Percentiles rank a stretch among this genome's conserved stretches.
phyloP scores from a whole-genome alignment of 2,113 vertebrate species.

The Oceanites oceanicus region DNA sequence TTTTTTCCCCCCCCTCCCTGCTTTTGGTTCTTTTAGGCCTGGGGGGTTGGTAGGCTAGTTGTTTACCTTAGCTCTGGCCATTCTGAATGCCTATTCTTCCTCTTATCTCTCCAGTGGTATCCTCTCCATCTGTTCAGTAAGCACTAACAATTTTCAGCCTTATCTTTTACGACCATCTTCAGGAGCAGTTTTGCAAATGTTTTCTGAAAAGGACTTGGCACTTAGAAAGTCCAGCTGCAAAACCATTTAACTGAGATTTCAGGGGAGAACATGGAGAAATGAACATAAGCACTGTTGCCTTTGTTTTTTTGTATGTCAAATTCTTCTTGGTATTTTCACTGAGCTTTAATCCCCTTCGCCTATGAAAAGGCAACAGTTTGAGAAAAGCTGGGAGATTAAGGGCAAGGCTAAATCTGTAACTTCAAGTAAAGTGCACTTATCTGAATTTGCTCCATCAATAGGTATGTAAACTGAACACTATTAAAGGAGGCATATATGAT shows the following conservation, averaged over 20 bases:
- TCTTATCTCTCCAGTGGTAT: slow-evolving; percentile 32
- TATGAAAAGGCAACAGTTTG: background rate
- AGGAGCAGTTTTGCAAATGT: slow-evolving; percentile 33
- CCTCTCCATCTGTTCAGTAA: slow-evolving; percentile 38
- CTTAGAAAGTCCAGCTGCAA: slow-evolving; percentile 8
- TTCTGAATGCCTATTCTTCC: slow-evolving; percentile 25
- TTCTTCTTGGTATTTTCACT: background rate
- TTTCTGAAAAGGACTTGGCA: slow-evolving; percentile 11
- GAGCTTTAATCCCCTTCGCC: background rate
- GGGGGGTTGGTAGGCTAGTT: background rate
- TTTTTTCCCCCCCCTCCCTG: background rate
- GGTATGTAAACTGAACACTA: background rate
- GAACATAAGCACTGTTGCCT: background rate
- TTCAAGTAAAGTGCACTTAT: background rate
- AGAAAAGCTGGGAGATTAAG: background rate
- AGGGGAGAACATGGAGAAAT: background rate
- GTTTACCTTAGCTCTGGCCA: slow-evolving; percentile 31
- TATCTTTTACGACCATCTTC: slow-evolving; percentile 40
- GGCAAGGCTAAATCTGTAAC: background rate
- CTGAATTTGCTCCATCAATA: background rate
- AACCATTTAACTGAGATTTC: background rate
- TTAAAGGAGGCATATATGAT: background rate
- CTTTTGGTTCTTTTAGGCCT: background rate
- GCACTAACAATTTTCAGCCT: slow-evolving; percentile 26
- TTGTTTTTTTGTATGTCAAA: background rate